Conservation (phyloP, 2,797 vertebrate species). For the Eurystomus glaucurus region DNA sequence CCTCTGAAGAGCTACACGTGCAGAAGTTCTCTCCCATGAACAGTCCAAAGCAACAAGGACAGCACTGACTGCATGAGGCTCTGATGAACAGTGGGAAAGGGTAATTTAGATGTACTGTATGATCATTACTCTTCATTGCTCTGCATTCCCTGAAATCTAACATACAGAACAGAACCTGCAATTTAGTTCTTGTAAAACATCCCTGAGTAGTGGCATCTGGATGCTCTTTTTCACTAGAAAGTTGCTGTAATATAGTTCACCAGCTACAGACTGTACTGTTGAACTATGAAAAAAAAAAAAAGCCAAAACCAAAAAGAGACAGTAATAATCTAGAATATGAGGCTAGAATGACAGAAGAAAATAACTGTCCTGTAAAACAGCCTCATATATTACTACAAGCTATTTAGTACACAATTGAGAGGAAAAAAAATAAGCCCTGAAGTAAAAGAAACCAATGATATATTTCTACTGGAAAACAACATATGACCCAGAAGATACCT, state of each 20-base stretch:
- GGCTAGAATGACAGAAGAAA: background rate
- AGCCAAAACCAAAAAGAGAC: background rate
- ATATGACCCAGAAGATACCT: background rate
- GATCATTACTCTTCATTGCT: background rate
- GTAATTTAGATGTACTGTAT: background rate
- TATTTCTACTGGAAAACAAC: background rate
- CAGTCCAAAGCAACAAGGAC: background rate
- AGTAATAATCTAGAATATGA: background rate
- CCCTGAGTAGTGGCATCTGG: background rate
- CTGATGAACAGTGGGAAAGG: background rate
- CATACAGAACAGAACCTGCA: background rate
- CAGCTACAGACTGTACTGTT: background rate
- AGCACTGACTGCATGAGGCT: fast-evolving
- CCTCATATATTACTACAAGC: background rate
- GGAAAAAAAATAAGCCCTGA: background rate
- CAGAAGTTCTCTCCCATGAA: background rate
- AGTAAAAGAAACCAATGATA: background rate
- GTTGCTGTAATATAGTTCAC: background rate
- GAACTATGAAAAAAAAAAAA: background rate
- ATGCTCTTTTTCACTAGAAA: background rate
- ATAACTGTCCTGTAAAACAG: background rate
- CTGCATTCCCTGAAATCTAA: background rate
- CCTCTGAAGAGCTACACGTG: fast-evolving
- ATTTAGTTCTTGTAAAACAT: background rate
- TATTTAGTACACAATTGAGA: background rate